A percentile compares a stretch with the other conserved stretches of the same genome.
phyloP scores from a whole-genome alignment of 2,888 invertebrate species.

The Drosophila flavopinicola region DNA sequence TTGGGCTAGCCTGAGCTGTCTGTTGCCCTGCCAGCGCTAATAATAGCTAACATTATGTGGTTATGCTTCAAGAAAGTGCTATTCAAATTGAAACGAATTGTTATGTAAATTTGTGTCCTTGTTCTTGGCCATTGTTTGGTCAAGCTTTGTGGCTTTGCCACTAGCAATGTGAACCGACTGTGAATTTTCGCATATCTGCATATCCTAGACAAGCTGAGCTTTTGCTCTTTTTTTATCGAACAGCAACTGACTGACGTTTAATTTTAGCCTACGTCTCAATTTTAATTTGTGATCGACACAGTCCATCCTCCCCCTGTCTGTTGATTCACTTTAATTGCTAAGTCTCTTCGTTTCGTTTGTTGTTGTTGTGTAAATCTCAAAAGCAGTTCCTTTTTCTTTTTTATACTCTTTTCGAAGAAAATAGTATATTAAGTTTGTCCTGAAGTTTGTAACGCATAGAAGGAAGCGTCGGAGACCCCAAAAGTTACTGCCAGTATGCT shows the following conservation, averaged over 20 bases:
- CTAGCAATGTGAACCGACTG: background rate
- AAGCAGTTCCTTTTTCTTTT: conserved; percentile 14
- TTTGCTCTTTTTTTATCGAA: conserved; percentile 23
- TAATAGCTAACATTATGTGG: conserved; percentile 47
- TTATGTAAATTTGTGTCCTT: conserved; percentile 57
- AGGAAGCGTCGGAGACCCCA: too few relatives aligned
- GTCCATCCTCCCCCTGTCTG: background rate
- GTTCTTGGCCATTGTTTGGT: conserved; percentile 17
- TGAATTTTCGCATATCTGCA: background rate
- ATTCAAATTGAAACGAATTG: conserved; percentile 66
- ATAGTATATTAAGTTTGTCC: too few relatives aligned
- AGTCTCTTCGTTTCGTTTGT: background rate
- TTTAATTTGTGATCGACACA: conserved; percentile 30
- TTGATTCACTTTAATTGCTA: conserved; percentile 57
- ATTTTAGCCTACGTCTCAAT: conserved; percentile 40
- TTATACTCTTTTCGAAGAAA: too few relatives aligned
- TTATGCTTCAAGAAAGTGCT: conserved; percentile 39
- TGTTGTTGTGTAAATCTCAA: conserved; percentile 7
- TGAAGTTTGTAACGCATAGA: too few relatives aligned
- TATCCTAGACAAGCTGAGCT: background rate
- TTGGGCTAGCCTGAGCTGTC: conserved; percentile 18
- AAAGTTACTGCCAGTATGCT: too few relatives aligned
- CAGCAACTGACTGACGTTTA: conserved; percentile 57
- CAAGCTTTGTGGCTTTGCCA: conserved; percentile 1
- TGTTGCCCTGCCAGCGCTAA: conserved; percentile 20